phyloP scores from a whole-genome alignment of 53 echinoderm and acorn worm species.

The Hippasteria phrygiana region DNA sequence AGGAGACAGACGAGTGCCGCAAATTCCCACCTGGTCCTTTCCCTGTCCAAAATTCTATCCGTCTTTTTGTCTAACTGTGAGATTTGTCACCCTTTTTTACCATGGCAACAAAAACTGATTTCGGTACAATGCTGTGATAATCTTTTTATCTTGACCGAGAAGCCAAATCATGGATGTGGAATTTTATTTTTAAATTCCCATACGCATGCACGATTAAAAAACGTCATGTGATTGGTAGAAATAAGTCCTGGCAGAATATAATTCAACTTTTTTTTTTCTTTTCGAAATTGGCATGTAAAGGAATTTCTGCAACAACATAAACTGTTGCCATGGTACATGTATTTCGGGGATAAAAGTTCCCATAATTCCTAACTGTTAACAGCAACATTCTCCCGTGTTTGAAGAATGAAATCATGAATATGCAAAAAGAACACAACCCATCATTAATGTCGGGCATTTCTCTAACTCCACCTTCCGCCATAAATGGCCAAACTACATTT shows the following conservation, averaged over 20 bases:
- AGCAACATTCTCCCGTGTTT: not conserved
- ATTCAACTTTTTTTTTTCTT: no score
- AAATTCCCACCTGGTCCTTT: no score
- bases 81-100: not conserved
- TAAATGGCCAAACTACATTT: conserved; percentile 11
- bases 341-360: not conserved
- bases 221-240: not conserved
- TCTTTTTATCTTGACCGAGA: no score
- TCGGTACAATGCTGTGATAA: not conserved
- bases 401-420: conserved; percentile 16
- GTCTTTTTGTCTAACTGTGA: not conserved
- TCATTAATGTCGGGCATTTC: not conserved
- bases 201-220: no score
- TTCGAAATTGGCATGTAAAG: no score
- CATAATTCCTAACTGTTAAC: conserved; percentile 4
- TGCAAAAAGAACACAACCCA: not conserved
- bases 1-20: no score
- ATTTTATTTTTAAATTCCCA: no score
- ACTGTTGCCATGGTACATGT: conserved; percentile 8
- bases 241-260: no score
- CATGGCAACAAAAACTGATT: not conserved
- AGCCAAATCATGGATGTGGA: not conserved
- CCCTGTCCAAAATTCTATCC: no score
- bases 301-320: not conserved
- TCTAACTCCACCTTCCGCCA: not conserved